phyloP scores from a whole-genome alignment of 2,797 vertebrate genomes.

The Mionectes olivaceus region DNA sequence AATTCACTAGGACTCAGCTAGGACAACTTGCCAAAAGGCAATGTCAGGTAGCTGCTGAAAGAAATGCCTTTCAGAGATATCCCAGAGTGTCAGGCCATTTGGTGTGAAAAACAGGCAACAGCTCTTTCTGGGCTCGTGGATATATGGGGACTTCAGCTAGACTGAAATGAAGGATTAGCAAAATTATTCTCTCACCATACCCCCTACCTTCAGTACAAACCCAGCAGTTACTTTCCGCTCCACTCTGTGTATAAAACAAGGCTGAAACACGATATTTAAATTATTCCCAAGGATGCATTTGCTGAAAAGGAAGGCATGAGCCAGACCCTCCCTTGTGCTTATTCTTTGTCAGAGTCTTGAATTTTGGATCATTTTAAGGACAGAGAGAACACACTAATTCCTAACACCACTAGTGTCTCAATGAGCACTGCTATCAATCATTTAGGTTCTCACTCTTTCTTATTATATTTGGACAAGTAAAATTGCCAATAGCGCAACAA shows the following conservation, averaged over 20 bases:
- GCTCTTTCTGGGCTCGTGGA: conserved; percentile 36
- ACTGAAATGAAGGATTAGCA: conserved; percentile 42
- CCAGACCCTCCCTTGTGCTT: conserved; percentile 71
- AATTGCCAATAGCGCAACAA: conserved; percentile 27
- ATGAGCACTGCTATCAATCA: conserved; percentile 33
- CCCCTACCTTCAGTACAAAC: conserved; percentile 66
- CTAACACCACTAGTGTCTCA: conserved; percentile 36
- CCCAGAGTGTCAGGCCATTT: conserved; percentile 54
- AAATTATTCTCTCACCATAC: conserved; percentile 42
- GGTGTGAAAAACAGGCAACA: conserved; percentile 44
- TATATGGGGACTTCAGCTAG: conserved; percentile 26
- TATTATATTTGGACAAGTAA: conserved; percentile 16
- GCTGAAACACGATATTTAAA: conserved; percentile 78
- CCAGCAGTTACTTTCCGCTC: conserved; percentile 62
- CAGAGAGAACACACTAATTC: conserved; percentile 36
- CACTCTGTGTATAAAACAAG: conserved; percentile 70
- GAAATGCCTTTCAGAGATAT: conserved; percentile 51
- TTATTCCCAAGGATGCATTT: conserved; percentile 77
- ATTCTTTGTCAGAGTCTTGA: conserved; percentile 65
- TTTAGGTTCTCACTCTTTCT: conserved; percentile 23
- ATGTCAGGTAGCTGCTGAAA: conserved; percentile 59
- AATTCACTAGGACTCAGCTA: not conserved
- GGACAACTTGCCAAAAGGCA: conserved; percentile 50
- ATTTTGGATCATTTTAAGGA: conserved; percentile 61
- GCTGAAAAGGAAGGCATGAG: conserved; percentile 73